Base-by-base conservation (phyloP, 30 jellyfish, hydroid and myxozoan species). In the Aurelia aurita complex sp. Pacific region DNA sequence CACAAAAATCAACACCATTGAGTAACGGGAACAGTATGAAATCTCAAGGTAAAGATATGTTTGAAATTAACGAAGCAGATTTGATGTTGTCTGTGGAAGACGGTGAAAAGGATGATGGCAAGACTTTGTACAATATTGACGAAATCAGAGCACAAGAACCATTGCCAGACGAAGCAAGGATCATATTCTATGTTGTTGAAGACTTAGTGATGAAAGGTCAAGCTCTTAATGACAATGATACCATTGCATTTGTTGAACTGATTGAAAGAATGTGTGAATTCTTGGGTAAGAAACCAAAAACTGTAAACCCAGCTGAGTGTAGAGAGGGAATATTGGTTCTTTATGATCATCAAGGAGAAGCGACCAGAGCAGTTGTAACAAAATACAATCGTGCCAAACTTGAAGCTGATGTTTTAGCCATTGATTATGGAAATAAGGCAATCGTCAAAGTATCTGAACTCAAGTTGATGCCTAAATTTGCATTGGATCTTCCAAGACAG, bases 381-480 rank as follows among this genome's bases (percentile, higher is more conserved):
- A 43, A 64, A 38, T 51, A 36, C 70, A 60, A 57, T 19, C 3
- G 23, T 0, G 46, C 32, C 2, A 42, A 67, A 10, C 23, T 12
- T 14, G 82, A 77, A 33, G 91, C 79, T 14, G 89, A 82, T 16
- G 87, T 87, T 1, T 50, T 54, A 2, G 85, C 81, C 11, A 80
- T 87, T 60, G 96, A 87, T 61, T 87, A 75, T 72, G 96, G 96
- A 14, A 87, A 61, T 42, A 55, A 32, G 10, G 91, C 62, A 57
- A 29, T 16, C 17, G 74, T 86, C 55, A 69, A 42, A 8, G 55
- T 79, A 34, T 63, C 87, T 15, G 83, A 78, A 13, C 53, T 87
- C 11, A 62, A 53, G 14, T 51, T 59, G 18, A 36, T 87, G 78
- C 96, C 96, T 8, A 18, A 52, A 5, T 87, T 87, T 78, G 90